phyloP scores from a whole-genome alignment of 2,797 vertebrate genomes.

The Microctenopoma stevenorrisi region DNA sequence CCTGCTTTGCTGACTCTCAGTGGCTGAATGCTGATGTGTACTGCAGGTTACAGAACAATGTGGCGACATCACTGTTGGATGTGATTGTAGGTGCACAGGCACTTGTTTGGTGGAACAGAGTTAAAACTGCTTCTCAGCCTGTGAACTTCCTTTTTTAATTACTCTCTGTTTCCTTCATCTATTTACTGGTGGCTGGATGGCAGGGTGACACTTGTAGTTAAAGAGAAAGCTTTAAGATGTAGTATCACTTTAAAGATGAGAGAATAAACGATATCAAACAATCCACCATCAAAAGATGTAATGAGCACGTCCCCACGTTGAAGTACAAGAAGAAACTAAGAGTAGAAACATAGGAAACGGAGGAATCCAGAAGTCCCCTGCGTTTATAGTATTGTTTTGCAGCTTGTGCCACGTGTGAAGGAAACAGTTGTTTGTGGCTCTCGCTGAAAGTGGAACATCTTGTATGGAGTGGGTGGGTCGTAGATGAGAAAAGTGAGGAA shows the following conservation, averaged over 20 bases:
- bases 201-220: not conserved
- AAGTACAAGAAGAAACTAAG: constrained; percentile 24
- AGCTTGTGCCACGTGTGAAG: constrained; percentile 36
- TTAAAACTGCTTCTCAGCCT: too few species aligned
- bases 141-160: too few species aligned
- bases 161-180: too few species aligned
- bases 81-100: too few species aligned
- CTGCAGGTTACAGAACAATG: too few species aligned
- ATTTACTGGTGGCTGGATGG: too few species aligned
- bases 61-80: too few species aligned
- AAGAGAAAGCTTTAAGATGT: not conserved
- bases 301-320: not conserved
- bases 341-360: constrained; percentile 17
- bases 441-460: constrained; percentile 60
- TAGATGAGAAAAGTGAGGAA: constrained; percentile 39
- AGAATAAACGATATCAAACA: constrained; percentile 8
- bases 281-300: constrained; percentile 19
- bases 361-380: constrained; percentile 11
- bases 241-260: constrained; percentile 11
- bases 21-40: too few species aligned
- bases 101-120: too few species aligned
- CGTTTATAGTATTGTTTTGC: constrained; percentile 1
- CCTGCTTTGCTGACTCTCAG: too few species aligned
- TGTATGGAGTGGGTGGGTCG: constrained; percentile 40
- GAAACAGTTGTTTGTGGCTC: constrained; percentile 52